Conservation (phyloP, 2,797 vertebrate species). For the Adelosebastes latens region DNA sequence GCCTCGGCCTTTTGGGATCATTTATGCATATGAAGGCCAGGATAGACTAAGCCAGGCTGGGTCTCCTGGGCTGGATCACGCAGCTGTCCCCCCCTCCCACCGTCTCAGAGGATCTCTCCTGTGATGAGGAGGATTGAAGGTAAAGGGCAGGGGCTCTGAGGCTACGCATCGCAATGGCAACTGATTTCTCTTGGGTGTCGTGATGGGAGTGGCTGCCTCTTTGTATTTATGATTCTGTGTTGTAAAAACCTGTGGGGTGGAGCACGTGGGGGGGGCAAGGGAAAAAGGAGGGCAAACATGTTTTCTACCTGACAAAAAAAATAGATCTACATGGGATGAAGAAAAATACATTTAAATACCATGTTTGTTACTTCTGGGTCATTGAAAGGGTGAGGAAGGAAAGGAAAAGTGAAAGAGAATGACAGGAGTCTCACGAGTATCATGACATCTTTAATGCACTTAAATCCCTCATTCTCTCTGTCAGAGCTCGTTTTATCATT, state of each 20-base stretch:
- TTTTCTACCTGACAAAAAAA: background rate
- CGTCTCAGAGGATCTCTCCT: conserved; percentile 53
- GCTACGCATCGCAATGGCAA: conserved; percentile 15
- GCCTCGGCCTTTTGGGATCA: conserved; percentile 45
- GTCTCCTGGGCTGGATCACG: conserved; percentile 45
- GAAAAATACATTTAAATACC: background rate
- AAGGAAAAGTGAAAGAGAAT: background rate
- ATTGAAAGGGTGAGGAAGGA: background rate
- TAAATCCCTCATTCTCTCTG: background rate
- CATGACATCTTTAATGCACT: conserved; percentile 18
- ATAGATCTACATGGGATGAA: background rate
- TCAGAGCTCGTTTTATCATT: conserved; percentile 21
- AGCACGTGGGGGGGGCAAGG: background rate
- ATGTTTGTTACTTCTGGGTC: conserved; percentile 4
- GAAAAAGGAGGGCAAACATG: background rate
- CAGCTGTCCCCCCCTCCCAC: conserved; percentile 42
- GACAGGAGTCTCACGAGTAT: conserved; percentile 1
- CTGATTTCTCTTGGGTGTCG: conserved; percentile 52
- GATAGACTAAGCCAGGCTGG: conserved; percentile 20
- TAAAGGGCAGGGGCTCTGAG: conserved; percentile 59
- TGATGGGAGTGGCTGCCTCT: conserved; percentile 17
- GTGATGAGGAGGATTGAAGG: conserved; percentile 56
- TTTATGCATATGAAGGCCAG: conserved; percentile 51
- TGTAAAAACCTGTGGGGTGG: conserved; percentile 8
- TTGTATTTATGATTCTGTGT: conserved; percentile 33